Base-by-base conservation (phyloP, 2,797 vertebrate genomes). In the Rhodeus uyekii region DNA sequence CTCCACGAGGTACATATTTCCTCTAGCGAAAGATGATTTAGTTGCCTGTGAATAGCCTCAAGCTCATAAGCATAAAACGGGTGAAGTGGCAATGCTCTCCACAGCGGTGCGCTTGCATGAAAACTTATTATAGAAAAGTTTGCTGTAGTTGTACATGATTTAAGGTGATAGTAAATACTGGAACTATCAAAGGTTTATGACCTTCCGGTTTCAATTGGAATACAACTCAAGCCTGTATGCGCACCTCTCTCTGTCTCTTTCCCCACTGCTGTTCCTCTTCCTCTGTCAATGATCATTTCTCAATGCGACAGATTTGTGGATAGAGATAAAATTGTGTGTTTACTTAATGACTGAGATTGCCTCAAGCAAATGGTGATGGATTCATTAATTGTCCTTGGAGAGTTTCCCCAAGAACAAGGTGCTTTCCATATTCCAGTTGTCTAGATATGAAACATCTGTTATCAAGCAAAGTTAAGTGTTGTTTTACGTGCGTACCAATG, bases 121-220 rank as follows among this genome's bases (percentile, higher is more conserved):
- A 50, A 74, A 75, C 69, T 48, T 82, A 32, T 80, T 74, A 69
- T 27, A 80, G 72, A 46, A 84, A 84, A 77, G 46, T 48, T 55
- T 78, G 58, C 67, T 58, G 46, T 46, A 74, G 81, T 65, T 68
- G 44, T 50, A 44, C 42, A 58, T 71, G 73, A 81, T 82, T 79
- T 84, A 81, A 75, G 60, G 68, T 78, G 29, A 79, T 79, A 69
- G 65, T 83, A 76, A 86, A 78, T 72, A 78, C 34, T n/a, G 55
- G 50, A 29, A 68, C 22, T 42, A 79, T 60, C 76, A 78, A 58
- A 75, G 53, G 53, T 82, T 71, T 64, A 68, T 42, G 50, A 78
- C 73, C 53, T 44, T 77, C 78, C 13, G 8, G 67, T 39, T 81
- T 84, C 16, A 67, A 44, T 65, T 42, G n/a, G 60, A 74, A 36